Evolutionary conservation across 30 jellyfish, hydroid and myxozoan genomes (phyloP).

Genomic region (Hydra vulgaris): DNA sequence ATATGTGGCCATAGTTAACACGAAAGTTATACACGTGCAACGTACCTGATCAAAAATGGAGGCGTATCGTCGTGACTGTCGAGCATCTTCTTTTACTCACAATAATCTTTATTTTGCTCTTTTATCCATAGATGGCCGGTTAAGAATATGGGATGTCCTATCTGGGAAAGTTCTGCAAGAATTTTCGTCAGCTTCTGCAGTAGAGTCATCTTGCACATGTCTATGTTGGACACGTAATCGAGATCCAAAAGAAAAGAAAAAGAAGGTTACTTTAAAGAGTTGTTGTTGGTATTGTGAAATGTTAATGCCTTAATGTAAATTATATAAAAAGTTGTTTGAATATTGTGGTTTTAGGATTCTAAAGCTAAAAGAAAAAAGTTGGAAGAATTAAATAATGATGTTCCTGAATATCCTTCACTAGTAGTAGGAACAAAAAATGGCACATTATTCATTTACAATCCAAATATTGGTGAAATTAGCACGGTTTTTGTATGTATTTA

Average conservation of each 20-base stretch:
- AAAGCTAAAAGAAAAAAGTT: slow-evolving; percentile 2
- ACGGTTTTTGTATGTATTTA: not conserved
- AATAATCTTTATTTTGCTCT: slow-evolving; percentile 20
- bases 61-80: not conserved
- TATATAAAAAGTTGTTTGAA: too few species aligned
- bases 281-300: too few species aligned
- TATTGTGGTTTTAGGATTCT: not conserved
- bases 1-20: not conserved
- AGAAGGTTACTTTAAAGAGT: not conserved
- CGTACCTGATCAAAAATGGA: not conserved
- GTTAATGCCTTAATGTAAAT: too few species aligned
- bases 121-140: slow-evolving; percentile 25
- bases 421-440: slow-evolving; percentile 21
- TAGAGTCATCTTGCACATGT: slow-evolving; percentile 29
- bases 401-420: slow-evolving; percentile 1
- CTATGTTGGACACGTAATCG: slow-evolving; percentile 26
- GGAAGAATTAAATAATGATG: not conserved
- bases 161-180: slow-evolving; percentile 26
- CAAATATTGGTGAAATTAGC: slow-evolving; percentile 4
- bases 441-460: not conserved
- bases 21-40: not conserved
- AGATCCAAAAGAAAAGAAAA: not conserved
- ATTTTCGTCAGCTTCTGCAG: slow-evolving; percentile 10
- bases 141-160: slow-evolving; percentile 26
- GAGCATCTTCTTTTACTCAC: slow-evolving; percentile 15